Conservation (phyloP, 1,140 invertebrate species). For the Anadara kagoshimensis region DNA sequence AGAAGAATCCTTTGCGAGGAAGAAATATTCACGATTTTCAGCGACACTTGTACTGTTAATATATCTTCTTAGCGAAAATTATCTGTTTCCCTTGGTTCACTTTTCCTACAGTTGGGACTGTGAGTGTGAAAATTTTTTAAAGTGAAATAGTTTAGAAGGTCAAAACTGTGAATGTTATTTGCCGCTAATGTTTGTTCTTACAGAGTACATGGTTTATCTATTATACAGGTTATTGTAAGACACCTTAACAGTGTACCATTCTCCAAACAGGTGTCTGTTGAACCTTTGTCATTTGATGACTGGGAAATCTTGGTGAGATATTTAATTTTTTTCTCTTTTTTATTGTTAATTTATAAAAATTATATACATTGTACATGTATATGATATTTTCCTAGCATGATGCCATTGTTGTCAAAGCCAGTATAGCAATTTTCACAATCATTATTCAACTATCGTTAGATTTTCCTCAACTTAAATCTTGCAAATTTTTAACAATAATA, state of each 20-base stretch:
- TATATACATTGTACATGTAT: background rate
- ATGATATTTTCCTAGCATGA: background rate
- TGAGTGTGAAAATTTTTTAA: background rate
- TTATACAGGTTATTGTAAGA: conserved; percentile 55
- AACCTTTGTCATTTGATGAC: conserved; percentile 75
- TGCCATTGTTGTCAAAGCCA: background rate
- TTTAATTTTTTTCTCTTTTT: background rate
- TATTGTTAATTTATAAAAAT: too few relatives aligned
- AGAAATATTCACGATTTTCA: too few relatives aligned
- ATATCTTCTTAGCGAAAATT: background rate
- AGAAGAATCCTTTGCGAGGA: too few relatives aligned
- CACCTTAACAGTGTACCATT: conserved; percentile 25
- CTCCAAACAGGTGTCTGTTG: conserved; percentile 75
- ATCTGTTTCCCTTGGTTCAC: too few relatives aligned
- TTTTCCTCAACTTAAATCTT: background rate
- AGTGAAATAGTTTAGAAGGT: background rate
- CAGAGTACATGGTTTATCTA: conserved; percentile 4
- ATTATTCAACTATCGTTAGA: background rate
- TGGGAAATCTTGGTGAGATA: conserved; percentile 75
- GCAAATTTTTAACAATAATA: background rate
- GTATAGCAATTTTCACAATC: background rate
- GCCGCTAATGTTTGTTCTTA: background rate
- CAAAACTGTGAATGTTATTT: background rate
- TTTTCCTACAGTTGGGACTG: background rate
- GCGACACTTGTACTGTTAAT: too few relatives aligned